Evolutionary conservation across 2,888 invertebrate species (phyloP), one percentile per base, ranked within the genome.

Genomic region (Hipparchia sbordonii): DNA sequence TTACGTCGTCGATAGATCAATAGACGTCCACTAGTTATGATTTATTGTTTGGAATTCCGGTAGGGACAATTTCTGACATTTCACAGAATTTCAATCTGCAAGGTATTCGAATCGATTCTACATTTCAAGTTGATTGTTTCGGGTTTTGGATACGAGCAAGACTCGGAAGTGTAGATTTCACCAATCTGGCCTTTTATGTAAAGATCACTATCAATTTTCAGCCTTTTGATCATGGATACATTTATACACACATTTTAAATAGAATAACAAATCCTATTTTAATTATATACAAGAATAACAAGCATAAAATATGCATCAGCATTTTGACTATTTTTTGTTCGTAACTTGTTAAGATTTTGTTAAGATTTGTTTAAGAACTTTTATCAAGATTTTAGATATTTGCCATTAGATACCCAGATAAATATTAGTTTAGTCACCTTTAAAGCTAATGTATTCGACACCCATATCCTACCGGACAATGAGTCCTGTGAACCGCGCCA

Each of bases 401-500:
- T 2, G 2, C 52, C 6, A 52, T 7, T 6, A 12, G 33, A 52
- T 33, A 65, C 52, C 65, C 51, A 52, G 51, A 12, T 65, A 52
- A 63, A 52, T 65, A 52, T 65, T 65, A 52, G 51, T 65, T 52
- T 52, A 65, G 65, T 65, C 52, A 65, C 65, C 52, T 33, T 65
- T 33, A 52, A 6, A 65, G 65, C 65, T 65, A 56, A 46, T 67
- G 45, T 56, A 10, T 70, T 57, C 51, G 66, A 48, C n/a, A 66
- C 39, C 66, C 56, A 52, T 46, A 46, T 57, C 39, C 65, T 13
- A 8, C 51, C 51, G 46, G 56, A 48, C 66, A 54, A 70, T 70
- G 46, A 67, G 46, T 51, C 63, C 67, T 74, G 74, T 45, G 74
- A 74, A 74, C 72, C 45, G 56, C 54, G 51, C 72, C 74, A 74